Percentiles rank a stretch among this genome's conserved stretches.
phyloP scores from a whole-genome alignment of 64 coral and sea anemone genomes.

The Dendronephthya gigantea region DNA sequence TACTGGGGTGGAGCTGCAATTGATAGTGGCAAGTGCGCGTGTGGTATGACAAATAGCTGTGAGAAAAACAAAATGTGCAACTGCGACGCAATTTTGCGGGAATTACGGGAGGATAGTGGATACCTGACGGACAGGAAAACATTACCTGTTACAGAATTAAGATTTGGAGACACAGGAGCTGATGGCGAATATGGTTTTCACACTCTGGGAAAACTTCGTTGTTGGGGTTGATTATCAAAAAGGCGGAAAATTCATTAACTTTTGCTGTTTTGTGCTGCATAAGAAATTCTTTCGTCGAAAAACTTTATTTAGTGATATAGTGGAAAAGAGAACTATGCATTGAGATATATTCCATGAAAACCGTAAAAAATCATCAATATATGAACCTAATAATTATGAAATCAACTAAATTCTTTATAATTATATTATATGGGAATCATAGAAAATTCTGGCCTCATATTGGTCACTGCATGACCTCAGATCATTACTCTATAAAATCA shows the following conservation, averaged over 20 bases:
- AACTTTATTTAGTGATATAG: too few relatives aligned
- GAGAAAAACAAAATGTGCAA: background rate
- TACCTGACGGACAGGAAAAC: background rate
- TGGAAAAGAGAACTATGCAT: too few relatives aligned
- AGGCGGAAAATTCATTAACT: background rate
- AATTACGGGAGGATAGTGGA: slow-evolving; percentile 4
- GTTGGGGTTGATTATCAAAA: background rate
- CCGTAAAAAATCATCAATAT: too few relatives aligned
- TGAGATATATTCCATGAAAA: too few relatives aligned
- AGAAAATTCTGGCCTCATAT: too few relatives aligned
- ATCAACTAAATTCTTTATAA: too few relatives aligned
- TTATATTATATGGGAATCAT: too few relatives aligned
- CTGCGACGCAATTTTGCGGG: background rate
- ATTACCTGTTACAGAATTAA: background rate
- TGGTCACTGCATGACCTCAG: too few relatives aligned
- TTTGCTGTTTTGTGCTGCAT: background rate
- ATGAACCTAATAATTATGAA: too few relatives aligned
- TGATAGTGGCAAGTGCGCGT: background rate
- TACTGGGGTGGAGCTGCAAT: slow-evolving; percentile 26
- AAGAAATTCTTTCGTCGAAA: too few relatives aligned
- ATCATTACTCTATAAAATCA: too few relatives aligned
- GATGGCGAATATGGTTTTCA: background rate
- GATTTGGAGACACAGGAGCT: background rate
- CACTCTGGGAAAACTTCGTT: background rate
- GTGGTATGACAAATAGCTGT: background rate